Conservation (phyloP, 1,140 invertebrate species). For the Ceratoteleas bidentatus region DNA sequence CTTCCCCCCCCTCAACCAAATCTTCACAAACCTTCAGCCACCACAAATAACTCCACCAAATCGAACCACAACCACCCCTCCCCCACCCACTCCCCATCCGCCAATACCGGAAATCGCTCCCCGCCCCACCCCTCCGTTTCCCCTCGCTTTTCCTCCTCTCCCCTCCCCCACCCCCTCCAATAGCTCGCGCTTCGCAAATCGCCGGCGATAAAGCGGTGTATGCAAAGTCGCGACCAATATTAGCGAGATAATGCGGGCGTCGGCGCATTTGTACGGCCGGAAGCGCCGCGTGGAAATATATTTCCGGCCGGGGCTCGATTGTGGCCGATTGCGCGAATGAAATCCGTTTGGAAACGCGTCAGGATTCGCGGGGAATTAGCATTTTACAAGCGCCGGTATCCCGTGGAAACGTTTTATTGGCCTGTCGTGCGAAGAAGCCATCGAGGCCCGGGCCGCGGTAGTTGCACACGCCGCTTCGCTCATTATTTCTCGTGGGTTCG, state of each 20-base stretch:
- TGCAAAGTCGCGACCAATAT: slow-evolving; percentile 16
- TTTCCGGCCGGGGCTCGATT: slow-evolving; percentile 67
- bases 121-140: too few species aligned
- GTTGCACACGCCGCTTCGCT: slow-evolving; percentile 68
- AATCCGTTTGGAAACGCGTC: slow-evolving; percentile 75
- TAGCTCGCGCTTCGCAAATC: too few species aligned
- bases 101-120: too few species aligned
- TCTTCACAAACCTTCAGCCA: too few species aligned
- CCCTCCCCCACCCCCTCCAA: too few species aligned
- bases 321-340: slow-evolving; percentile 66
- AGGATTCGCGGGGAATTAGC: slow-evolving; percentile 74
- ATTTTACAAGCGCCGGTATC: slow-evolving; percentile 76
- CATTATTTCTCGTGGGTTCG: slow-evolving; percentile 70
- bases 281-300: slow-evolving; percentile 65
- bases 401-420: slow-evolving; percentile 78
- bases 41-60: too few species aligned
- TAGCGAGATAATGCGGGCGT: slow-evolving; percentile 24
- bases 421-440: slow-evolving; percentile 79
- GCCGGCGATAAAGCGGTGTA: too few species aligned
- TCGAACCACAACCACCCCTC: too few species aligned
- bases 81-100: too few species aligned
- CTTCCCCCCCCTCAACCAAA: too few species aligned
- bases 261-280: slow-evolving; percentile 52
- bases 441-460: slow-evolving; percentile 68
- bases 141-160: too few species aligned